These are phyloP conservation scores for Rafetus swinhoei DNA, from an alignment of 2,113 vertebrate genomes.

Conservation along the genomic window DNA sequence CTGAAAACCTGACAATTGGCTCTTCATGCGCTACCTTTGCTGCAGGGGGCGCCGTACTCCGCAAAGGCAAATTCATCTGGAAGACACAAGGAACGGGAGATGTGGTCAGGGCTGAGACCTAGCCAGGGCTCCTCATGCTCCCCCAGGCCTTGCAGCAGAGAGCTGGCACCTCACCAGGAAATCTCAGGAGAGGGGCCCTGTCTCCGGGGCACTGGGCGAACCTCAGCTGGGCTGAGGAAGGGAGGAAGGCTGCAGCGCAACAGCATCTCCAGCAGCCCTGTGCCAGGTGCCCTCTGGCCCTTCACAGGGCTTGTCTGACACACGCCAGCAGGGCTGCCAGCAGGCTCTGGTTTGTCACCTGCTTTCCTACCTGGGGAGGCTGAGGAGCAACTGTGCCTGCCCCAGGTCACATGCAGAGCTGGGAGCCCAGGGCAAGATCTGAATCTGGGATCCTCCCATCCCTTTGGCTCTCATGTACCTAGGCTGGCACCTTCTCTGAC, in stretches of 20 bases:
- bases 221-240: too few relatives aligned
- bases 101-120: neutral
- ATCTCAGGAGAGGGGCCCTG: neutral
- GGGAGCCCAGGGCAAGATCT: neutral
- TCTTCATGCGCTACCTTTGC: conserved; percentile 46
- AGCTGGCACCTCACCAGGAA: neutral
- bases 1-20: neutral
- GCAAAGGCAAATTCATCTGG: conserved; percentile 56
- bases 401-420: neutral
- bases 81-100: neutral
- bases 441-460: neutral
- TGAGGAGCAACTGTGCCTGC: neutral
- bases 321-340: neutral
- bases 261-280: neutral
- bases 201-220: neutral
- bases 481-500: neutral
- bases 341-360: neutral
- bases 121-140: neutral
- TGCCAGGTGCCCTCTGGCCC: neutral
- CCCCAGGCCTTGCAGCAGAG: neutral
- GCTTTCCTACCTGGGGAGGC: neutral
- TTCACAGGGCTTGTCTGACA: neutral
- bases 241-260: neutral
- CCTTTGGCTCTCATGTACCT: neutral
- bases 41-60: conserved; percentile 59